These are phyloP conservation scores for Streblospio benedicti DNA, from an alignment of 1,140 invertebrate species.

Conservation along the genomic window DNA sequence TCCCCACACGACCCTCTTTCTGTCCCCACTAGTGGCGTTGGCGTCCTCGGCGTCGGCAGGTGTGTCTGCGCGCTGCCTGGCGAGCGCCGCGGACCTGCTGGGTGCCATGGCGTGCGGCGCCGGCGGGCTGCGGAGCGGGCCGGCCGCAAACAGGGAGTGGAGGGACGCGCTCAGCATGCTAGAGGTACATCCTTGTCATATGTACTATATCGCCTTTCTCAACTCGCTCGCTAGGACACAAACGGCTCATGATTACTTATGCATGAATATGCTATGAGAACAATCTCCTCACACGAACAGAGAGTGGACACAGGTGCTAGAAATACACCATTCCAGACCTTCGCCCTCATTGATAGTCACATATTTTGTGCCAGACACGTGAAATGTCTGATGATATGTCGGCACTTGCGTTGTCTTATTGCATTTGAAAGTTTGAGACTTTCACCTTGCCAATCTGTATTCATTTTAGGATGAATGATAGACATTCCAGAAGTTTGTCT, in stretches of 20 bases:
- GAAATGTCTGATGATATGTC: neutral
- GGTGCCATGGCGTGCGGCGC: constrained; percentile 45
- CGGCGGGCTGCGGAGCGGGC: constrained; percentile 50
- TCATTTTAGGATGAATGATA: too few species aligned
- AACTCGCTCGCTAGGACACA: neutral
- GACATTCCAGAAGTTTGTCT: too few species aligned
- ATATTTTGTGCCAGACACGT: neutral
- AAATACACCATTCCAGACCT: neutral
- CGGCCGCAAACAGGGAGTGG: constrained; percentile 49
- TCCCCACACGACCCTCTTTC: neutral
- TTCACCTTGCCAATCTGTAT: too few species aligned
- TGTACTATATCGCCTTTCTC: neutral
- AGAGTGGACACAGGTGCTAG: neutral
- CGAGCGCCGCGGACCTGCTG: constrained; percentile 48
- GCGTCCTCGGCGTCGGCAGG: constrained; percentile 26
- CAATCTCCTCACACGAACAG: neutral
- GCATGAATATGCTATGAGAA: neutral
- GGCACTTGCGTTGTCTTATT: neutral
- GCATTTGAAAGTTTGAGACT: neutral
- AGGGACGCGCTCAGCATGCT: constrained; percentile 44
- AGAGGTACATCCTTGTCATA: constrained; percentile 35
- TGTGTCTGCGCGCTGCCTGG: constrained; percentile 44
- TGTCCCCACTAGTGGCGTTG: constrained; percentile 30
- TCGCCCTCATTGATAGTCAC: neutral
- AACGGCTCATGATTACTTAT: neutral